phyloP scores from a whole-genome alignment of 1,140 invertebrate species.

The Orussus abietinus region DNA sequence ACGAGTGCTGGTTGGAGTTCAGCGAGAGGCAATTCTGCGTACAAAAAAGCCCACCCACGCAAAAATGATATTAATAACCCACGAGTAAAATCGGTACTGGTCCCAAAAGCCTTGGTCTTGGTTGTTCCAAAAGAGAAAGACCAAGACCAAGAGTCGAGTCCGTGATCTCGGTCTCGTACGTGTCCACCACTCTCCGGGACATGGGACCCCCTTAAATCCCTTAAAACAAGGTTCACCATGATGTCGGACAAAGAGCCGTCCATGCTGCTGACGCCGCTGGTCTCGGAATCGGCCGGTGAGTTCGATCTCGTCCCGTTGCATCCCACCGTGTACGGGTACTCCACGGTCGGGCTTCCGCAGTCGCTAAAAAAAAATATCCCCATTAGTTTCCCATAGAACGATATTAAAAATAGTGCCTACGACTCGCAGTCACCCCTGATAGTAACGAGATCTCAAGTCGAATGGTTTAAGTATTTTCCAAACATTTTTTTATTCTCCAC shows the following conservation, averaged over 20 bases:
- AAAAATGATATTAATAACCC: slow-evolving; percentile 10
- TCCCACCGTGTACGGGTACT: slow-evolving; percentile 45
- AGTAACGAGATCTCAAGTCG: too few species aligned
- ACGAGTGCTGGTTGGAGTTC: slow-evolving; percentile 31
- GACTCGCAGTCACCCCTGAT: too few species aligned
- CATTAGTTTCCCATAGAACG: neutral
- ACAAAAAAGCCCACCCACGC: slow-evolving; percentile 14
- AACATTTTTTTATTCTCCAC: neutral
- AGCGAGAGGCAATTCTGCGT: slow-evolving; percentile 36
- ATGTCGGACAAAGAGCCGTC: slow-evolving; percentile 62
- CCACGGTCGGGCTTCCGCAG: slow-evolving; percentile 53
- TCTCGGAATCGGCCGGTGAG: slow-evolving; percentile 62
- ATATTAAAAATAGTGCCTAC: neutral
- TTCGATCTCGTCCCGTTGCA: slow-evolving; percentile 56
- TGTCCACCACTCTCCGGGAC: too few species aligned
- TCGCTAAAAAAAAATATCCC: slow-evolving; percentile 43
- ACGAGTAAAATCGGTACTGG: too few species aligned
- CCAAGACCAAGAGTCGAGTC: too few species aligned
- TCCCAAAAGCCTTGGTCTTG: too few species aligned
- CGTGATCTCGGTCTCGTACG: too few species aligned
- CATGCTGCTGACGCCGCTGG: slow-evolving; percentile 59
- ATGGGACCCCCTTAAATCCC: too few species aligned
- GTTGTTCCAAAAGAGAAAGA: too few species aligned
- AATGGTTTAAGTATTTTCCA: too few species aligned
- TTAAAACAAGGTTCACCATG: too few species aligned